Evolutionary conservation across 2,113 vertebrate genomes (phyloP), one percentile per base, ranked within the genome.

Genomic region (Cochlearius cochlearius): DNA sequence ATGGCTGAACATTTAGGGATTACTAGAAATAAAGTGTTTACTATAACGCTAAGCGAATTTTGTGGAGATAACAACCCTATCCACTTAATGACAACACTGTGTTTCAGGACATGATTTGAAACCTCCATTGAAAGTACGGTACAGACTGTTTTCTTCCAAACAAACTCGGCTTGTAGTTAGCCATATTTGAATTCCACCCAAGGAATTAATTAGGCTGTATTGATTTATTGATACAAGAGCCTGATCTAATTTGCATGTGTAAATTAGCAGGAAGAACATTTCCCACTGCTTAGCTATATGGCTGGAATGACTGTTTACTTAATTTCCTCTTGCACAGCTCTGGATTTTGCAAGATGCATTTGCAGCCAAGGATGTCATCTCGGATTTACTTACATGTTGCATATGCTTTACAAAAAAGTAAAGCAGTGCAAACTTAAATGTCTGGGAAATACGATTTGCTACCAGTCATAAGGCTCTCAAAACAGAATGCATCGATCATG

Each of bases 171-270:
- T 72, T 72, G 11, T 58, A 29, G 15, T n/a, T 83, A 29, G 32
- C 15, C n/a, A 14, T 50, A 87, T 94, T 87, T 93, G 74, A 97
- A 96, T 95, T 94, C 88, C 49, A 87, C 41, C 49, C 86, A 80
- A 96, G 86, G 67, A 95, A 95, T 92, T 90, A 52, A 94, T 96
- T 97, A 95, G 75, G 36, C 49, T 64, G 34, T 83, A 96, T 88
- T 95, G 95, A 95, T 96, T 95, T 96, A 96, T 93, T 93, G 96
- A 90, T 94, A 96, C 67, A 91, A 92, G 80, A 91, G 41, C 53
- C 73, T 89, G 79, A 86, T 78, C 68, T 96, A 86, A 97, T 97
- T 92, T 97, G 84, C 84, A 96, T 88, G 93, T 94, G 92, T 97
- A 96, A 96, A 97, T 97, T 94, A 96, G 92, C 90, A 88, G 75